phyloP scores from a whole-genome alignment of 2,797 vertebrate species.

The Manis crassicaudata region DNA sequence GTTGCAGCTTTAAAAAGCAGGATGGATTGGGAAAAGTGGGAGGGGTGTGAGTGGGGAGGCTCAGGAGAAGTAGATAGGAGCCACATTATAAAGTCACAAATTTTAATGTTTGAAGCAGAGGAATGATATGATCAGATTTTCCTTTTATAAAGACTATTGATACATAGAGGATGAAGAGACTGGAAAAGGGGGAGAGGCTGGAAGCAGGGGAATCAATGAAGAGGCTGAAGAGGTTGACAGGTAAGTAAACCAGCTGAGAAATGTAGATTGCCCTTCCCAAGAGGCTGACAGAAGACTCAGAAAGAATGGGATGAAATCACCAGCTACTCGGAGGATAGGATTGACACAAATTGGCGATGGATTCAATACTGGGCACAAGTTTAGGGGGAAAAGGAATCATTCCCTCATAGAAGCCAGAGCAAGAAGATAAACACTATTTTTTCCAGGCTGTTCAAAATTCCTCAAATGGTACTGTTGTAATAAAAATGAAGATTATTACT shows the following conservation, averaged over 20 bases:
- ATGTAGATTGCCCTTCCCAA: neutral
- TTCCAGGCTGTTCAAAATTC: neutral
- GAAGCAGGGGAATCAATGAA: neutral
- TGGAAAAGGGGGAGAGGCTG: neutral
- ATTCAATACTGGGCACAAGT: neutral
- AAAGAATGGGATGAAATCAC: neutral
- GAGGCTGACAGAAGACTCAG: neutral
- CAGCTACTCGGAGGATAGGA: neutral
- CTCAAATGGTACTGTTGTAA: neutral
- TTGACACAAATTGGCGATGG: neutral
- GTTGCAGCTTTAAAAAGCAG: neutral
- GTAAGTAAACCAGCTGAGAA: neutral
- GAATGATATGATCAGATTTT: neutral
- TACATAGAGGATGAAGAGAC: neutral
- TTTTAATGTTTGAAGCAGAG: neutral
- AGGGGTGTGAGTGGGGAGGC: no score
- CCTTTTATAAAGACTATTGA: neutral
- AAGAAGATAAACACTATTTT: neutral
- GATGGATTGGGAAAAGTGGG: no score
- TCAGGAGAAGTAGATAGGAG: neutral
- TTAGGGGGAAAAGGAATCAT: neutral
- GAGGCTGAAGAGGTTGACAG: neutral
- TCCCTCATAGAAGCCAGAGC: neutral
- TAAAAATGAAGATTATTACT: neutral
- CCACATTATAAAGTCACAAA: neutral